These are phyloP conservation scores for Heliconius nattereri DNA, from an alignment of 1,140 invertebrate species.

Conservation along the genomic window DNA sequence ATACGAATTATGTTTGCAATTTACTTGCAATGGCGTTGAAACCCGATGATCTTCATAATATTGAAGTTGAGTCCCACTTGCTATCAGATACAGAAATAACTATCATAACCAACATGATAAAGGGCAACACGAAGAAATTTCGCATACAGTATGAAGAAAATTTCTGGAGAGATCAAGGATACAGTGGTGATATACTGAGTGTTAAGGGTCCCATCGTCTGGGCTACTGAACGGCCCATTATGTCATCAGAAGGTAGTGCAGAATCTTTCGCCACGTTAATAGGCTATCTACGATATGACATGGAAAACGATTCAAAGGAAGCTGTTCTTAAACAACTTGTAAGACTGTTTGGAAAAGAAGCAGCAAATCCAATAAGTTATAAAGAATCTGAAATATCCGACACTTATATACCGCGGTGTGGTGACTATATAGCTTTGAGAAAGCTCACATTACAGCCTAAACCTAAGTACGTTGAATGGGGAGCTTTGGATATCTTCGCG, in stretches of 20 bases:
- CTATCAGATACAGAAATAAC: conserved; percentile 47
- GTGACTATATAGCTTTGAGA: conserved; percentile 61
- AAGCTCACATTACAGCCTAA: conserved; percentile 43
- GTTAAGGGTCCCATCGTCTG: conserved; percentile 68
- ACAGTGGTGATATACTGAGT: conserved; percentile 72
- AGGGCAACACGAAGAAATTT: conserved; percentile 61
- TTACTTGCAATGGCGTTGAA: conserved; percentile 68
- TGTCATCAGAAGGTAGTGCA: conserved; percentile 53
- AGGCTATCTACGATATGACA: conserved; percentile 58
- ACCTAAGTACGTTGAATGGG: conserved; percentile 61
- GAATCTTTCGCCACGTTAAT: conserved; percentile 55
- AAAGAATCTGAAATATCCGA: conserved; percentile 61
- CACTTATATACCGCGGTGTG: conserved; percentile 62
- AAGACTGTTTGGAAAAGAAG: conserved; percentile 63
- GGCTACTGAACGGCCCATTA: conserved; percentile 64
- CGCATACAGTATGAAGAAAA: conserved; percentile 60
- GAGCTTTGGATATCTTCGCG: conserved; percentile 64
- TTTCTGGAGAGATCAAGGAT: conserved; percentile 63
- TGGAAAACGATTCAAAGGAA: conserved; percentile 46
- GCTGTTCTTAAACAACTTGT: conserved; percentile 65
- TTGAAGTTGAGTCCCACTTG: conserved; percentile 58
- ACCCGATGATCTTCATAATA: conserved; percentile 61
- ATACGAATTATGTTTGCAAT: conserved; percentile 68
- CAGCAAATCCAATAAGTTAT: conserved; percentile 56
- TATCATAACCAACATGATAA: conserved; percentile 49